Evolutionary conservation across 2,113 vertebrate genomes (phyloP), one percentile per base, ranked within the genome.

Genomic region (Seriola aureovittata): DNA sequence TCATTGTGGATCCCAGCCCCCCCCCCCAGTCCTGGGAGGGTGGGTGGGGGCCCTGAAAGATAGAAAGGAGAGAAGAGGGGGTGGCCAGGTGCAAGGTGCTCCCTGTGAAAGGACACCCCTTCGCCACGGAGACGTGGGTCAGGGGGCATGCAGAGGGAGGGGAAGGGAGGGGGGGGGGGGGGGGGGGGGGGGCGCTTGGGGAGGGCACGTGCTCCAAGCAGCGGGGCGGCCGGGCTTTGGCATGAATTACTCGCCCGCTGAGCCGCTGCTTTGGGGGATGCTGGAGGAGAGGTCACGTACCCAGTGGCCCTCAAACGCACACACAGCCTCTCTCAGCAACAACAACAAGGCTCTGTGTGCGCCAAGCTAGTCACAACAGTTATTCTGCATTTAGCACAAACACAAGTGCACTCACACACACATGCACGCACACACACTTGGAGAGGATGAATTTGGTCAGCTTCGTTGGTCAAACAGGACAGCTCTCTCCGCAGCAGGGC

Each of bases 31-130:
- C 29, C 29, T 29, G 29, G 2, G 29, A 29, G 25, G 25, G 25
- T 29, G 25, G 25, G 2, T 29, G 25, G 25, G 25, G 25, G 25
- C 25, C 25, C 25, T 2, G 25, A 29, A 29, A 29, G 32, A 46
- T 12, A 44, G 32, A 69, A 50, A 65, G 42, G 63, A 75, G 29
- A 44, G 34, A 21, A 2, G 21, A 13, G 25, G 75, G 69, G 81
- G 58, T 83, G 97, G 96, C 96, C 96, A 96, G 87, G 87, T 84
- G 90, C 90, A 86, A 92, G 93, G 89, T 93, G 89, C 89, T 79
- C 75, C 50, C 75, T 80, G 86, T 80, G 89, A 89, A 1, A 75
- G 86, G 87, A 86, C 90, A 73, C 81, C 85, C 84, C 84, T 80
- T 82, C 38, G 50, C 68, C 85, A 85, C 8, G 25, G 88, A 82